Evolutionary conservation across 2,797 vertebrate genomes (phyloP).

Genomic region (Sphenopsis melanotis): DNA sequence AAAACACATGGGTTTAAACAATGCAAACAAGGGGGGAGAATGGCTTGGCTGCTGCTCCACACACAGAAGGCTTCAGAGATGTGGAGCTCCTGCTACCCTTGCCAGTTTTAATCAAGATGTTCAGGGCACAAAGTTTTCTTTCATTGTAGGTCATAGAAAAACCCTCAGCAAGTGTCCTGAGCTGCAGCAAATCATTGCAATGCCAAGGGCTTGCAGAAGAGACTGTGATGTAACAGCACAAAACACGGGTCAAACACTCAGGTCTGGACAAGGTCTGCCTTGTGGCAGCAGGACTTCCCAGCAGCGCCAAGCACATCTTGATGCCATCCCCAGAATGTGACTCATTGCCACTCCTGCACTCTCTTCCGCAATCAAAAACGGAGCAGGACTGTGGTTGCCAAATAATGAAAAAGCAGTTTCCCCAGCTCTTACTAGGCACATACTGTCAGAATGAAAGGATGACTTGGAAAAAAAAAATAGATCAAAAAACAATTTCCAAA

Average conservation of each 20-base stretch:
- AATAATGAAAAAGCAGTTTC: neutral
- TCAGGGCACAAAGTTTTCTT: neutral
- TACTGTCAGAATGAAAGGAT: neutral
- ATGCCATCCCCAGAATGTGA: neutral
- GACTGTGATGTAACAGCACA: neutral
- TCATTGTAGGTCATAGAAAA: neutral
- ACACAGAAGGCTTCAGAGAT: neutral
- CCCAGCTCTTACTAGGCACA: neutral
- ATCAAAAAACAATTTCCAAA: neutral
- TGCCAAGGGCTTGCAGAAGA: neutral
- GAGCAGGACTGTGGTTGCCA: neutral
- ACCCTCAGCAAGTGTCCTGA: neutral
- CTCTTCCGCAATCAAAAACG: neutral
- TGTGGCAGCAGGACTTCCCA: neutral
- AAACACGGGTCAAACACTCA: fast-evolving
- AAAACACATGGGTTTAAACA: conserved; percentile 37
- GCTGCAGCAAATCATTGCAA: neutral
- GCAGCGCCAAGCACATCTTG: neutral
- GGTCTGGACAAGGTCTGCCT: neutral
- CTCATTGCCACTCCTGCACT: neutral
- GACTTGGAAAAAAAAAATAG: neutral
- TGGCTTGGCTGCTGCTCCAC: neutral
- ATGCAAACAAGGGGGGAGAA: conserved; percentile 3
- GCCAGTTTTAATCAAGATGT: neutral
- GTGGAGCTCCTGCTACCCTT: fast-evolving